Evolutionary conservation across 2,113 vertebrate genomes (phyloP).

Genomic region (Maccullochella peelii): DNA sequence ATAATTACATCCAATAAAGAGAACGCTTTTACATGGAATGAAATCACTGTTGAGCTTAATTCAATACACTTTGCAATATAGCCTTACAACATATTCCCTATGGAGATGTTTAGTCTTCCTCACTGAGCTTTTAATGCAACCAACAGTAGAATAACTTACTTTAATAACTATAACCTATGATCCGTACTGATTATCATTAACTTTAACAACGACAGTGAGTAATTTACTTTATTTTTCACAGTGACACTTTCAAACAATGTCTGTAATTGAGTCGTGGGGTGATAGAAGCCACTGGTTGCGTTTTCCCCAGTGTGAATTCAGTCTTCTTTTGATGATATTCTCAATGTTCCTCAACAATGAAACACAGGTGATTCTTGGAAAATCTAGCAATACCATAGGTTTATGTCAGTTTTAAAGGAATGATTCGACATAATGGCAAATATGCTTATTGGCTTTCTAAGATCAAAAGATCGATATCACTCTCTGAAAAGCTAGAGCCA

Average conservation of each 20-base stretch:
- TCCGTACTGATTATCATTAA: constrained; percentile 5
- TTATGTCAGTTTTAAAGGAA: not conserved
- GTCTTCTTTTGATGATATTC: too few relatives aligned
- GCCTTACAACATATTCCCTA: constrained; percentile 11
- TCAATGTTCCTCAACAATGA: not conserved
- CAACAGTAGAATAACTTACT: not conserved
- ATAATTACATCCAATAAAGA: constrained; percentile 51
- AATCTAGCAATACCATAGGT: not conserved
- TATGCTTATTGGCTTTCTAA: not conserved
- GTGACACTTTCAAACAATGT: not conserved
- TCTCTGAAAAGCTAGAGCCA: not conserved
- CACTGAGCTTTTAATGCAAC: constrained; percentile 11
- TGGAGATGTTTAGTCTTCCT: constrained; percentile 15
- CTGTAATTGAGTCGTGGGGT: not conserved
- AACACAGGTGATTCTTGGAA: not conserved
- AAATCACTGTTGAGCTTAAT: constrained; percentile 37
- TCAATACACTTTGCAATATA: constrained; percentile 31
- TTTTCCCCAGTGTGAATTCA: not conserved
- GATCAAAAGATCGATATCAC: not conserved
- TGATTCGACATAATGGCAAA: not conserved
- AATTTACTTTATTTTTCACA: not conserved
- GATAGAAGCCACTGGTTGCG: not conserved
- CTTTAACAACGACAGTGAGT: not conserved
- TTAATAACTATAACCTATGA: not conserved
- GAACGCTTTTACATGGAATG: constrained; percentile 35